Base-by-base conservation (phyloP, 1,140 invertebrate genomes). In the Delia radicum region DNA sequence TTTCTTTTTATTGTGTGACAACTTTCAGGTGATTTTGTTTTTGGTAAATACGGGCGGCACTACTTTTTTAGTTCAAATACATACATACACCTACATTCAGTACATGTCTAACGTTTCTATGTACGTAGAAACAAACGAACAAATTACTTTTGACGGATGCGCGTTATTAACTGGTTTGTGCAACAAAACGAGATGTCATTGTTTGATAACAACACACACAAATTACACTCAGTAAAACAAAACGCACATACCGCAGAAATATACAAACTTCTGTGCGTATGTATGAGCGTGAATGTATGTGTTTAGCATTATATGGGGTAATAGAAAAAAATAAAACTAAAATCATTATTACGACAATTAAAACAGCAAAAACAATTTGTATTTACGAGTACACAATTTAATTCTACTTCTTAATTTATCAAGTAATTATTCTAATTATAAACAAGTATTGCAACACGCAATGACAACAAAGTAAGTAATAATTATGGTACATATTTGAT, bases 121-220 rank as follows among this genome's bases (percentile, higher is more conserved):
- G 12, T 15, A 48, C 42, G 12, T 4, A 15, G 15, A 12, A 15
- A n/a, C 15, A 48, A 15, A 55, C 24, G 48, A 37, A 33, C 29
- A 69, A 69, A 69, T 69, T 69, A 69, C 65, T 33, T 69, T 69
- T 69, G 65, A 33, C 65, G 65, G 65, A 69, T 69, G 65, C 65
- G 65, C 65, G 65, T 69, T 69, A 69, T 69, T 69, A 69, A 69
- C 65, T 69, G 65, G 29, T 33, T 69, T 33, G 65, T 37, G 65
- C 31, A 69, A 69, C 18, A 69, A 69, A 33, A 33, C 29, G 29
- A 69, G 65, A 69, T 69, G n/a, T 6, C n/a, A 21, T 69, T 69
- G 65, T 69, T 15, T 6, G 65, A 69, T 69, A 69, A 69, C 6
- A 12, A 33, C n/a, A n/a, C n/a, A n/a, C n/a, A n/a, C n/a, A 24